These are phyloP conservation scores for Pristionchus arcanus DNA, from an alignment of 2,888 invertebrate species.

Conservation along the genomic window DNA sequence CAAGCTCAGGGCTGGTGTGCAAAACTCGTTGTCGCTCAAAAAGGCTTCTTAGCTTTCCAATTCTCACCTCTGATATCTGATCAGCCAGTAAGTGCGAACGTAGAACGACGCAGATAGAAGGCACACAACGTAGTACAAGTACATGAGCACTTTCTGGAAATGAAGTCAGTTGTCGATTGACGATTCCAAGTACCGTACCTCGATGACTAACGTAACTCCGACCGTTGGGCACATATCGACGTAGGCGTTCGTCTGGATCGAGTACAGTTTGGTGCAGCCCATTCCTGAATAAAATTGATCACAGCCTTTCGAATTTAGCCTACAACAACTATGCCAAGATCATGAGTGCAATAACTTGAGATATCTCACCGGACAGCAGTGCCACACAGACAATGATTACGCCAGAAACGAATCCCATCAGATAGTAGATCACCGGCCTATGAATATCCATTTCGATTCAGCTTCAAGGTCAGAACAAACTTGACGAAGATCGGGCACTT, in stretches of 20 bases:
- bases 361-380: neutral
- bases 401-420: neutral
- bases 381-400: neutral
- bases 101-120: neutral
- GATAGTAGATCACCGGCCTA: constrained; percentile 17
- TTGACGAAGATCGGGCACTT: neutral
- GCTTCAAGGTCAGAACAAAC: neutral
- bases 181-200: neutral
- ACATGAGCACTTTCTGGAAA: constrained; percentile 22
- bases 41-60: neutral
- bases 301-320: neutral
- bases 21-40: no score
- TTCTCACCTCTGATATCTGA: constrained; percentile 9
- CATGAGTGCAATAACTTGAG: no score
- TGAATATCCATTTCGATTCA: neutral
- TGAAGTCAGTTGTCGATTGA: neutral
- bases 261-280: neutral
- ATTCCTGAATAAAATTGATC: neutral
- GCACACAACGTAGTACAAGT: neutral
- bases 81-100: constrained; percentile 2
- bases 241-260: neutral
- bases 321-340: neutral
- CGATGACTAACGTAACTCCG: neutral
- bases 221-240: constrained; percentile 5
- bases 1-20: neutral